Conservation (phyloP, 1,140 invertebrate species). For the Brachionus manjavacas region DNA sequence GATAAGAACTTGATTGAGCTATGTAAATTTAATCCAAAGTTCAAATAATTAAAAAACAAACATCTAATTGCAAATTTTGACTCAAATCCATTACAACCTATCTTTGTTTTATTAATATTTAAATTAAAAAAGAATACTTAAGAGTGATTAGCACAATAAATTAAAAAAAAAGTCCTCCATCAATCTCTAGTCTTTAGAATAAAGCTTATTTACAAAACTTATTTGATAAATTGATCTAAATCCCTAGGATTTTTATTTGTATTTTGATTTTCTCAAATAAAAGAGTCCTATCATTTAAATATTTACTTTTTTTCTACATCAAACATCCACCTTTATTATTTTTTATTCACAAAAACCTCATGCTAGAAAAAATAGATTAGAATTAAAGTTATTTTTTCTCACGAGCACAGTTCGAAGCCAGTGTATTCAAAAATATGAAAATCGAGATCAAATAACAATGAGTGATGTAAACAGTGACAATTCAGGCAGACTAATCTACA, state of each 20-base stretch:
- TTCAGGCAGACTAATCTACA: not conserved
- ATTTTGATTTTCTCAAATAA: conserved; percentile 33
- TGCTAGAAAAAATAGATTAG: not conserved
- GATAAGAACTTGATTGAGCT: not conserved
- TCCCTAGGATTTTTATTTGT: not conserved
- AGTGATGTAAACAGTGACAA: not conserved
- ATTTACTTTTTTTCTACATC: conserved; percentile 21
- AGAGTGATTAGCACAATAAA: conserved; percentile 4
- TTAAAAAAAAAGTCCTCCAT: not conserved
- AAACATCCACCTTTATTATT: conserved; percentile 17
- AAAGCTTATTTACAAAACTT: conserved; percentile 22
- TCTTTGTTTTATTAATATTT: conserved; percentile 31
- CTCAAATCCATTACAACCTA: conserved; percentile 19
- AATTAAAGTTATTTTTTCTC: not conserved
- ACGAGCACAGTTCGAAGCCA: not conserved
- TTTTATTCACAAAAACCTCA: not conserved
- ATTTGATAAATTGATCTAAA: conserved; percentile 36
- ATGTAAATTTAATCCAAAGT: not conserved
- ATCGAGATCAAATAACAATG: not conserved
- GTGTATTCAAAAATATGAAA: not conserved
- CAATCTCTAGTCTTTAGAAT: conserved; percentile 1
- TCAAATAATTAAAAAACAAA: conserved; percentile 14
- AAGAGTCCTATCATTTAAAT: conserved; percentile 13
- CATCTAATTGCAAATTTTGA: conserved; percentile 27
- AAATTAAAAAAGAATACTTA: conserved; percentile 32